A percentile compares a stretch with the other conserved stretches of the same genome.
Conservation (phyloP, 2,113 vertebrate genomes). For the Mesoclemmys tuberculata region DNA sequence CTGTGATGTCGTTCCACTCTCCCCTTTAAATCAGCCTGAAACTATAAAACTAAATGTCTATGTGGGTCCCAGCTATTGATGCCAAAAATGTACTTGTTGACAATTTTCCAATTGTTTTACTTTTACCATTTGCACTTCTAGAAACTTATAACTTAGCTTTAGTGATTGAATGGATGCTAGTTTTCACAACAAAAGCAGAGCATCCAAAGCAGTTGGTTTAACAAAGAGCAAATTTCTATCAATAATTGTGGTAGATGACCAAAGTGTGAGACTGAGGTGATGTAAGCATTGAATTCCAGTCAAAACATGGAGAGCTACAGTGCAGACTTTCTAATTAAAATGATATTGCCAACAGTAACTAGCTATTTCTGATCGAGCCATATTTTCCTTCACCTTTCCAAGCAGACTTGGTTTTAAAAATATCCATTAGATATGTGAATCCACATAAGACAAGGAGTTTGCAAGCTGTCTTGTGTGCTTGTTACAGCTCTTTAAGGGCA, state of each 20-base stretch:
- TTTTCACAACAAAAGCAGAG: neutral
- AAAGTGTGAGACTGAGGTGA: neutral
- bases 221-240: neutral
- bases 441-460: neutral
- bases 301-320: neutral
- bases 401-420: accelerated
- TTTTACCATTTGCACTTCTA: conserved; percentile 10
- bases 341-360: neutral
- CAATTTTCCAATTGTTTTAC: neutral
- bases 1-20: neutral
- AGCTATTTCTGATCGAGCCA: neutral
- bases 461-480: accelerated
- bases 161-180: neutral
- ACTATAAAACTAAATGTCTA: neutral
- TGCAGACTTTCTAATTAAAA: neutral
- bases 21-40: conserved; percentile 15
- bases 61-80: neutral
- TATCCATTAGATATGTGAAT: neutral
- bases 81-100: neutral
- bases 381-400: neutral
- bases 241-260: neutral
- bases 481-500: neutral
- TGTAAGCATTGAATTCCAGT: neutral
- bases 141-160: neutral
- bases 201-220: neutral